A percentile compares a stretch with the other conserved stretches of the same genome.
These are phyloP conservation scores for Podabrus alpinus DNA, from an alignment of 2,888 invertebrate genomes.

Conservation along the genomic window DNA sequence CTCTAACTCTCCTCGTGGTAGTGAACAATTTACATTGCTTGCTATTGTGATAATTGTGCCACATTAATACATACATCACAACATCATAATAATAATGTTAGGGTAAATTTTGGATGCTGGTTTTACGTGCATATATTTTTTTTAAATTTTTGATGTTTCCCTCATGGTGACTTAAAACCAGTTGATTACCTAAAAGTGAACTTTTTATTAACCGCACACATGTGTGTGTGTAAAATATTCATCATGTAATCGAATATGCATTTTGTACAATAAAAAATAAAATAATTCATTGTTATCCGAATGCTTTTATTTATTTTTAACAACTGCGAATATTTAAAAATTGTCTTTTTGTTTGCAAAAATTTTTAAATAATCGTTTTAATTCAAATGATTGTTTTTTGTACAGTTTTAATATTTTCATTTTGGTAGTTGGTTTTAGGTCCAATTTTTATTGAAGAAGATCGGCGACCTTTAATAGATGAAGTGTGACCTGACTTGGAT, in stretches of 20 bases:
- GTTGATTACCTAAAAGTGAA: neutral
- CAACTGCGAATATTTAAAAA: neutral
- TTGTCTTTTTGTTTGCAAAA: neutral
- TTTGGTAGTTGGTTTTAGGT: conserved; percentile 27
- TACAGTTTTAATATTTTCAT: conserved; percentile 9
- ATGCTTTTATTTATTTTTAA: neutral
- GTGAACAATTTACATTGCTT: neutral
- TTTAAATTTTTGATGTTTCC: neutral
- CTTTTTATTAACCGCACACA: neutral
- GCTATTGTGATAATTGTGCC: conserved; percentile 21
- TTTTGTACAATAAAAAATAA: conserved; percentile 4
- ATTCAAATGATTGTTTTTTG: neutral
- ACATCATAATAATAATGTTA: neutral
- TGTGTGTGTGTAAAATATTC: neutral
- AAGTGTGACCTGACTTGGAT: neutral
- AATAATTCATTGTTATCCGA: neutral
- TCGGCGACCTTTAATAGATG: conserved; percentile 10
- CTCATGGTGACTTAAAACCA: neutral
- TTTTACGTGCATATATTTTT: neutral
- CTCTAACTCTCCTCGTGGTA: neutral
- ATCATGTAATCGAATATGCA: neutral
- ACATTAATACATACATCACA: neutral
- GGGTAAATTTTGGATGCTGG: neutral
- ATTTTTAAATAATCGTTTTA: neutral
- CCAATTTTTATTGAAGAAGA: conserved; percentile 9